Percentiles rank a stretch among this genome's conserved stretches.
phyloP scores from a whole-genome alignment of 1,140 invertebrate genomes.

The Zaprionus ornatus region DNA sequence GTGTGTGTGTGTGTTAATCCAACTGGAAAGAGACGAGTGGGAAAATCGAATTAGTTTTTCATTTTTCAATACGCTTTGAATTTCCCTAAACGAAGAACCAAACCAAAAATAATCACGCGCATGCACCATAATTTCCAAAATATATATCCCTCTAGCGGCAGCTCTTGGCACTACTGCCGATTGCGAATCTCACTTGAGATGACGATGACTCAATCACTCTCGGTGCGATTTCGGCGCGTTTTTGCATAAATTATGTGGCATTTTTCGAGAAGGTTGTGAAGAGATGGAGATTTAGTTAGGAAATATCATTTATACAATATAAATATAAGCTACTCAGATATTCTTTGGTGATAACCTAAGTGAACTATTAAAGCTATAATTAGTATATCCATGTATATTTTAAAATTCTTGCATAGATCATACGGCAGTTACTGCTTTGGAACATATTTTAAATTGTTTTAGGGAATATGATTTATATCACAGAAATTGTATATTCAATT shows the following conservation, averaged over 20 bases:
- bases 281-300: too few species aligned
- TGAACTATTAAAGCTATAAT: too few species aligned
- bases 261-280: background rate
- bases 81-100: constrained; percentile 44
- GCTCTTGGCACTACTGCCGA: background rate
- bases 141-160: constrained; percentile 37
- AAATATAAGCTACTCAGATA: too few species aligned
- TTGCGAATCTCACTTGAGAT: background rate
- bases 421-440: too few species aligned
- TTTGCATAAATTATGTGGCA: background rate
- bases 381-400: too few species aligned
- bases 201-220: background rate
- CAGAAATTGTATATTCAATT: too few species aligned
- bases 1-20: constrained; percentile 1
- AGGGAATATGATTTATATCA: too few species aligned
- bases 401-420: too few species aligned
- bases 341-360: too few species aligned
- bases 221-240: background rate
- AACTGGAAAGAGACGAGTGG: constrained; percentile 20
- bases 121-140: background rate
- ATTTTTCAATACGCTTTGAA: constrained; percentile 4
- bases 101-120: constrained; percentile 36
- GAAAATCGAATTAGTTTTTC: constrained; percentile 27
- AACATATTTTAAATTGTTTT: too few species aligned
- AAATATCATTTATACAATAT: too few species aligned